A percentile compares a stretch with the other conserved stretches of the same genome.
phyloP scores from a whole-genome alignment of 1,140 invertebrate genomes.

The Microvelia longipes region DNA sequence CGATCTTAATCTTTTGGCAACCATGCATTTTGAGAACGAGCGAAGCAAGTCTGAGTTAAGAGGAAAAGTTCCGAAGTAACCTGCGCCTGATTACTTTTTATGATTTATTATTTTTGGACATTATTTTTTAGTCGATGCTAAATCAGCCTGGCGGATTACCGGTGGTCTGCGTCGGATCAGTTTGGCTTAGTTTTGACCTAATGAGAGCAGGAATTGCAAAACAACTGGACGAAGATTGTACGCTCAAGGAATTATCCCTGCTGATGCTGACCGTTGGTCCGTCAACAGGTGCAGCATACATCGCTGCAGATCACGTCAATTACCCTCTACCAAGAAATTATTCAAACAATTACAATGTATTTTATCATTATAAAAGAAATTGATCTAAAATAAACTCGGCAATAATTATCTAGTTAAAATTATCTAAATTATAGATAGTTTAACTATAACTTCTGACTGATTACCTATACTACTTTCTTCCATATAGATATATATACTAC shows the following conservation, averaged over 20 bases:
- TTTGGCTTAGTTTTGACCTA: conserved; percentile 84
- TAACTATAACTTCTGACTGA: too few relatives aligned
- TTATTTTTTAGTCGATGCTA: conserved; percentile 32
- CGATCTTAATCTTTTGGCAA: too few relatives aligned
- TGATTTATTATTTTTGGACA: not conserved
- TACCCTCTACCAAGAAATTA: conserved; percentile 36
- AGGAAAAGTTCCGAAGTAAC: too few relatives aligned
- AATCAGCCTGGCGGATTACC: conserved; percentile 46
- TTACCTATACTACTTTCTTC: too few relatives aligned
- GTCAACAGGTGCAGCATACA: conserved; percentile 56
- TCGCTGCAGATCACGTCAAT: conserved; percentile 47
- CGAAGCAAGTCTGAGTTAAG: too few relatives aligned
- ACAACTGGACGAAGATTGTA: conserved; percentile 33
- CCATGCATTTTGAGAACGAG: too few relatives aligned
- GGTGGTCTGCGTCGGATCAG: conserved; percentile 84
- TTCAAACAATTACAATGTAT: conserved; percentile 33
- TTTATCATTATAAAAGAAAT: conserved; percentile 33
- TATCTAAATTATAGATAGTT: too few relatives aligned
- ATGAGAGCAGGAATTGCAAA: conserved; percentile 52
- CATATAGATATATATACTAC: too few relatives aligned
- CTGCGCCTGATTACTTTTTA: too few relatives aligned
- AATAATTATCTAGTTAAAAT: too few relatives aligned
- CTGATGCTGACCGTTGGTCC: conserved; percentile 41
- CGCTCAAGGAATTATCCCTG: conserved; percentile 40
- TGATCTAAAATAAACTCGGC: not conserved